Evolutionary conservation across 2,797 vertebrate species (phyloP), one percentile per base, ranked within the genome.

Genomic region (Moxostoma hubbsi): DNA sequence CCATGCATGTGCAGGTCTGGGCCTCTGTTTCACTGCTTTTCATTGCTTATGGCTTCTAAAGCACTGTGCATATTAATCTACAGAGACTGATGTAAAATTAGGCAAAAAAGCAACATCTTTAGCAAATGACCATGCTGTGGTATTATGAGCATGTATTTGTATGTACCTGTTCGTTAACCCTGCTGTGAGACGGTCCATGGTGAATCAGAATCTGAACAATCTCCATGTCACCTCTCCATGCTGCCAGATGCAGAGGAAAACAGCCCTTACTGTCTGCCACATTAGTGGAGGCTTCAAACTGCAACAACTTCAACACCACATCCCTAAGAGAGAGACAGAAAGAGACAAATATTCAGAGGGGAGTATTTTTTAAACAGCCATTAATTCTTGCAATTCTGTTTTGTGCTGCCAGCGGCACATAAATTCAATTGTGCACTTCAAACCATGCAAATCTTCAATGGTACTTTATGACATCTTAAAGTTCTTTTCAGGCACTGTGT

Each of bases 131-230:
- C 18, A 49, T 9, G 45, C 7, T 47, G 51, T 69, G 36, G 54
- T 54, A 4, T 4, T 62, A 10, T 15, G 10, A n/a, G n/a, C 1
- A 3, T 59, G 36, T 36, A 64, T 49, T 36, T 16, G 57, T 57
- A 9, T n/a, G 13, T 89, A 98, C 97, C 97, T 98, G 97, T 84
- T 98, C 96, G 87, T 98, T 98, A 89, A 98, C 97, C 79, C 95
- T 93, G 89, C 96, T 96, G 90, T 95, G 96, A 9, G 96, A 96
- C 36, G 95, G 94, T n/a, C 96, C 94, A 0, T 98, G 96, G 86
- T 94, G 96, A 83, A 98, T 95, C 81, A 98, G 96, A 89, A 98
- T 97, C 82, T 96, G 96, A 81, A 98, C 97, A 45, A 98, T 98
- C 84, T 98, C 96, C 87, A 96, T 95, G 72, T 98, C 97, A 77